Evolutionary conservation across 2,888 invertebrate species (phyloP), one percentile per base, ranked within the genome.

Genomic region (Palloptera scutellata): DNA sequence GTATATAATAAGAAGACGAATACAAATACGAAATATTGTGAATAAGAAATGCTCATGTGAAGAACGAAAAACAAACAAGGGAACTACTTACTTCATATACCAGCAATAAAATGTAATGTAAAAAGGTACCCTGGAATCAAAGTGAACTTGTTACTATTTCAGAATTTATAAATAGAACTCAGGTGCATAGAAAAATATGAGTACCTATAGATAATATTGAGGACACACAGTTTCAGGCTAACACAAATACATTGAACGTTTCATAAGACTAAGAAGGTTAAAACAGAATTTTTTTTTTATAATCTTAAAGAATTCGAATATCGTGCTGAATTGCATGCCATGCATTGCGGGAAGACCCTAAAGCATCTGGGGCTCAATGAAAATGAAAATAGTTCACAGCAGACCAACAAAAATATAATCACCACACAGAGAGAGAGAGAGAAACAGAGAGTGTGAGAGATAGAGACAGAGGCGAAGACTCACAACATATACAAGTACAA

Each of bases 161-260:
- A 40, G 51, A 64, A 66, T 64, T 68, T 70, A 70, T 61, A 70
- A 70, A 70, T 70, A 70, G 67, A 64, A 57, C 45, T 60, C 59
- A 65, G 60, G 54, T 53, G 61, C 66, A 66, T 48, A 48, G 4
- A 48, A 30, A 30, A 30, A 30, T 30, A 30, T 30, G 30, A 30
- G 30, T 30, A 2, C 6, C 6, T 30, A 30, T 30, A 30, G 30
- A 30, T 30, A 30, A 4, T 30, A 30, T 6, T 30, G 30, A 30
- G 6, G 30, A 30, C 30, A 6, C 30, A 30, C 30, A 30, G 30
- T 2, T 6, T 30, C 30, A 4, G 2, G 6, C 30, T 30, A 30
- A 30, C 30, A 30, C 30, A 6, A n/a, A n/a, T n/a, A n/a, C n/a
- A n/a, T n/a, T n/a, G n/a, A n/a, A n/a, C n/a, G n/a, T n/a, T n/a